Conservation (phyloP, 1,140 invertebrate species). For the Cotesia vestalis region DNA sequence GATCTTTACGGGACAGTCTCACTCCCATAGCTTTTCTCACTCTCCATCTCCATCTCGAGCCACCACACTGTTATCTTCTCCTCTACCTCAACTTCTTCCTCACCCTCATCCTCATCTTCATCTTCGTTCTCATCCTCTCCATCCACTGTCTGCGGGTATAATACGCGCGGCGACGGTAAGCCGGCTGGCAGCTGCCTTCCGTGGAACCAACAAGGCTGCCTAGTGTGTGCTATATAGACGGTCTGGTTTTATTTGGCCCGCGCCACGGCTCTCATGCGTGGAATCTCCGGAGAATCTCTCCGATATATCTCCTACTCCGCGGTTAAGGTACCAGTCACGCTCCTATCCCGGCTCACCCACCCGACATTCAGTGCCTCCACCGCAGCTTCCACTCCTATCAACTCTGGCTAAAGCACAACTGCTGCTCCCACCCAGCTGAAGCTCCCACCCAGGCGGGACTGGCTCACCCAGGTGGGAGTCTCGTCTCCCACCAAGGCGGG, state of each 20-base stretch:
- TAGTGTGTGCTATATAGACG: too few species aligned
- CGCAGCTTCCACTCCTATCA: slow-evolving; percentile 13
- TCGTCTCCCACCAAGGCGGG: background rate
- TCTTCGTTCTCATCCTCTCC: slow-evolving; percentile 23
- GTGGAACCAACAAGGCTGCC: slow-evolving; percentile 58
- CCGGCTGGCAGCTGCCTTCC: slow-evolving; percentile 61
- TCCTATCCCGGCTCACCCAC: slow-evolving; percentile 32
- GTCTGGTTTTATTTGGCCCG: slow-evolving; percentile 49
- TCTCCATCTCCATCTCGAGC: slow-evolving; percentile 23
- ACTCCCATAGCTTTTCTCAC: slow-evolving; percentile 31
- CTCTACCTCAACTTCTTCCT: background rate
- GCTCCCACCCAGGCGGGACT: background rate
- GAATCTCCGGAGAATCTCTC: slow-evolving; percentile 58
- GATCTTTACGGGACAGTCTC: slow-evolving; percentile 51
- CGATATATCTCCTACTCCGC: slow-evolving; percentile 28
- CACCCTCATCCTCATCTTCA: slow-evolving; percentile 11
- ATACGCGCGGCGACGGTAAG: slow-evolving; percentile 55
- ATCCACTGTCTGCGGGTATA: slow-evolving; percentile 44
- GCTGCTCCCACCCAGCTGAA: slow-evolving; percentile 16
- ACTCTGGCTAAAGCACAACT: slow-evolving; percentile 24
- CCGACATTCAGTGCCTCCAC: slow-evolving; percentile 27
- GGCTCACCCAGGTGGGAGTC: background rate
- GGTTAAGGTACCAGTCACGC: slow-evolving; percentile 26
- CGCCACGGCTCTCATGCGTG: slow-evolving; percentile 56
- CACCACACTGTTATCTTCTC: slow-evolving; percentile 4